Evolutionary conservation across 2,113 vertebrate genomes (phyloP), one percentile per base, ranked within the genome.

Genomic region (Corydoras sp.): DNA sequence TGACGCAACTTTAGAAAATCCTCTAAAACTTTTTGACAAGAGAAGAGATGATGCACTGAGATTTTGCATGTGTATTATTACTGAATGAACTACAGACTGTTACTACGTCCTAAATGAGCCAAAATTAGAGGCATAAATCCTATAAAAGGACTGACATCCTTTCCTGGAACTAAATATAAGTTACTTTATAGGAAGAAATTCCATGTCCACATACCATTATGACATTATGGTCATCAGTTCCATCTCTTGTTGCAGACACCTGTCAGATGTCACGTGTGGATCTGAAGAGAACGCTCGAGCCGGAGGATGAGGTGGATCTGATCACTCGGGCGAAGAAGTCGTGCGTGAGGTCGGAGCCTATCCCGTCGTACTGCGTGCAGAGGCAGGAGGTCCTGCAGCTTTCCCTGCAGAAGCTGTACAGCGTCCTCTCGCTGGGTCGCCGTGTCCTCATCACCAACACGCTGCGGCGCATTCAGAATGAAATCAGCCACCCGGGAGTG

Each of bases 381-480:
- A 90, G 93, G 64, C 92, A 96, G 91, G 91, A 90, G 84, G 91
- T 96, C 86, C 93, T 96, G 89, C 93, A 94, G 91, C 91, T 95
- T 88, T 96, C 93, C 77, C 89, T 95, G 81, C 91, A 94, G 92
- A 96, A 96, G 85, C 92, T 96, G 74, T 94, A 93, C 72, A 89
- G 88, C 73, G 92, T 89, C 62, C 83, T 88, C 87, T 35, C 83
- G 84, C 87, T 96, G 85, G 90, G 90, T 77, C 92, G 91, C 83
- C 92, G 93, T 1, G 93, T 96, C 82, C 83, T 95, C 79, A 95
- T 96, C 82, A 93, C 93, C 85, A 95, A 94, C 91, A 88, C 93
- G 84, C 59, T 95, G 84, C 88, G 91, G 74, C 91, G 89, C 58
- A 92, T 95, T 86, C 93, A 95, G 81, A 90, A 93, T 55, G 92